Conservation (phyloP, 2,113 vertebrate species). For the Myotis davidii region DNA sequence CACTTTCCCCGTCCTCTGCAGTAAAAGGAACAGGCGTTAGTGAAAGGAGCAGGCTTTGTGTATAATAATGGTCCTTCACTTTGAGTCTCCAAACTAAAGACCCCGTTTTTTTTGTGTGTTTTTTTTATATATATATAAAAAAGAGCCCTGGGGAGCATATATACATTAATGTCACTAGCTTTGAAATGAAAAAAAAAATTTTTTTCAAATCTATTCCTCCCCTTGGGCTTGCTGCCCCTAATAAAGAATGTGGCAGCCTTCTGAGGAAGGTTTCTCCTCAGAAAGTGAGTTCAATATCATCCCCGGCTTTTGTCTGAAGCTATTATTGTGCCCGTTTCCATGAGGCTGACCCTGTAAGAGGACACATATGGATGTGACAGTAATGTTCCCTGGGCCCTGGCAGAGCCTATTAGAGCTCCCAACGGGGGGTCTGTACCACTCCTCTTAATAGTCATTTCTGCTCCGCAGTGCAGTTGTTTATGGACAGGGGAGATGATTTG, state of each 20-base stretch:
- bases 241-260: slow-evolving; percentile 48
- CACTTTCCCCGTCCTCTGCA: neutral
- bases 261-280: slow-evolving; percentile 48
- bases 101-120: too few species aligned
- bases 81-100: slow-evolving; percentile 14
- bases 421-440: slow-evolving; percentile 37
- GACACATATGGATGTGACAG: slow-evolving; percentile 64
- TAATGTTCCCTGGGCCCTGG: slow-evolving; percentile 59
- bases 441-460: slow-evolving; percentile 64
- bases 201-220: neutral
- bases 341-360: slow-evolving; percentile 65
- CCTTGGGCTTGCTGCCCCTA: neutral
- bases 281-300: slow-evolving; percentile 69
- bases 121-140: too few species aligned
- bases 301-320: slow-evolving; percentile 69
- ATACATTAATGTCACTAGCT: slow-evolving; percentile 29
- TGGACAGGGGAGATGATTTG: slow-evolving; percentile 73
- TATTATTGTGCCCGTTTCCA: slow-evolving; percentile 60
- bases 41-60: neutral
- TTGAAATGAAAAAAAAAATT: neutral
- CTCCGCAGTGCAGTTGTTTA: slow-evolving; percentile 66
- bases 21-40: neutral
- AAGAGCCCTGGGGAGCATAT: neutral
- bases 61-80: neutral
- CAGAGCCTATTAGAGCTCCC: slow-evolving; percentile 52